Conservation (phyloP, 1,140 invertebrate genomes). For the Drosophila mauritiana region DNA sequence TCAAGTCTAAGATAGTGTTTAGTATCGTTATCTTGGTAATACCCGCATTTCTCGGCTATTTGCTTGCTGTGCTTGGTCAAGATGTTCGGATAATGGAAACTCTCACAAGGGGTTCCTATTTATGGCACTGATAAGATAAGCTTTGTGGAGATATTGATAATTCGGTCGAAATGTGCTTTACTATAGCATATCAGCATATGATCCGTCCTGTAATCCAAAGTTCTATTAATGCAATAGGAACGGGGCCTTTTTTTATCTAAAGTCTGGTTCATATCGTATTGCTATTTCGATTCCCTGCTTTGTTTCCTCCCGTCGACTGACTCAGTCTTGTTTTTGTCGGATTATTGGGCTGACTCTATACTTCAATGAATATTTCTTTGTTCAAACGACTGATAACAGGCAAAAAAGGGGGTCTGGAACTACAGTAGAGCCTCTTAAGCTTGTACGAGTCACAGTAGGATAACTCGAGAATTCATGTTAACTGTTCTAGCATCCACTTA, state of each 20-base stretch:
- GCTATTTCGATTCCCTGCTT: neutral
- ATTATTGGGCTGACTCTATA: conserved; percentile 14
- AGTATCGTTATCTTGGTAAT: neutral
- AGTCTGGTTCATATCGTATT: conserved; percentile 22
- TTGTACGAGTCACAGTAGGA: no score
- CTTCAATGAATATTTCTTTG: conserved; percentile 9
- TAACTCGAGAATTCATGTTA: no score
- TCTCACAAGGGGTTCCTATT: conserved; percentile 45
- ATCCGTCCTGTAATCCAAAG: neutral
- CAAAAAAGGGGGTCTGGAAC: conserved; percentile 1
- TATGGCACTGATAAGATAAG: conserved; percentile 44
- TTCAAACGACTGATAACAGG: conserved; percentile 13
- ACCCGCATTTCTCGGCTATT: conserved; percentile 7
- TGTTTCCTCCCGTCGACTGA: conserved; percentile 19
- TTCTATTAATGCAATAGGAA: neutral
- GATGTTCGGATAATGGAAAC: conserved; percentile 26
- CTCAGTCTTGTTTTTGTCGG: conserved; percentile 25
- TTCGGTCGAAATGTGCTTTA: conserved; percentile 6
- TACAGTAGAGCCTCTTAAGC: neutral
- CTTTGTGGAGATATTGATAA: conserved; percentile 17
- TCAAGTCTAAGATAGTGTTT: no score
- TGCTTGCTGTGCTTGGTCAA: conserved; percentile 12
- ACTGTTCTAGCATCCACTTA: no score
- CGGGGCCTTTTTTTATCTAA: conserved; percentile 24
- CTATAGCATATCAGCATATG: neutral